Percentiles rank a stretch among this genome's conserved stretches.
phyloP scores from a whole-genome alignment of 2,113 vertebrate genomes.

The Percina caprodes region DNA sequence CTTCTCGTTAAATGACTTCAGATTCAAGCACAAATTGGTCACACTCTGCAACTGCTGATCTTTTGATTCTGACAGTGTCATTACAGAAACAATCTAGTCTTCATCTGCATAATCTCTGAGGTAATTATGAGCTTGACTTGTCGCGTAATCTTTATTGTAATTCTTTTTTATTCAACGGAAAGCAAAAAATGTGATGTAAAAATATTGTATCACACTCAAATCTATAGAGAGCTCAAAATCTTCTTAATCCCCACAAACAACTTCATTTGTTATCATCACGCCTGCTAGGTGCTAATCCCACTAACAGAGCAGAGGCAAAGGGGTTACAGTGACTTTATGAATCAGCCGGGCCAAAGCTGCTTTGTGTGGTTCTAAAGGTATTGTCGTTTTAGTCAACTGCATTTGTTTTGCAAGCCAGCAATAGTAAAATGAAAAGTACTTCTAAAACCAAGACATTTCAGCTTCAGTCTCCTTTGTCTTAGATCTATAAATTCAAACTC shows the following conservation, averaged over 20 bases:
- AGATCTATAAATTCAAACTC: no score
- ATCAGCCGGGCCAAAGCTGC: background rate
- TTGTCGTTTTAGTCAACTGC: background rate
- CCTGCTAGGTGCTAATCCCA: conserved; percentile 64
- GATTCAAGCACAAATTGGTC: background rate
- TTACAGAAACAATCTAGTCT: conserved; percentile 79
- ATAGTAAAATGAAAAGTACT: background rate
- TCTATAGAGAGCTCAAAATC: conserved; percentile 81
- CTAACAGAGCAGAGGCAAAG: conserved; percentile 25
- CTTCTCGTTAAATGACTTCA: conserved; percentile 20
- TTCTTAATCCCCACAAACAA: conserved; percentile 82
- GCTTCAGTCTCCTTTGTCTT: no score
- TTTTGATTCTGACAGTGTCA: conserved; percentile 69
- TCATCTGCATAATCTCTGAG: conserved; percentile 84
- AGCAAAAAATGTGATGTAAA: conserved; percentile 68
- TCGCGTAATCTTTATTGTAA: conserved; percentile 79
- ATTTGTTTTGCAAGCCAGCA: no score
- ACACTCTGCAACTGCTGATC: conserved; percentile 65
- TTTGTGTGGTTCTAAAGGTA: background rate
- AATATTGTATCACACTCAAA: conserved; percentile 80
- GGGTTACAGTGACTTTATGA: conserved; percentile 31
- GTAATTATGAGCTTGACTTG: conserved; percentile 84
- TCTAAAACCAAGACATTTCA: background rate
- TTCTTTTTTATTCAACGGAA: conserved; percentile 56
- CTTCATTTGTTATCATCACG: conserved; percentile 79